Percentiles rank a stretch among this genome's conserved stretches.
Conservation (phyloP, 2,888 invertebrate genomes). For the Linyphia triangularis region DNA sequence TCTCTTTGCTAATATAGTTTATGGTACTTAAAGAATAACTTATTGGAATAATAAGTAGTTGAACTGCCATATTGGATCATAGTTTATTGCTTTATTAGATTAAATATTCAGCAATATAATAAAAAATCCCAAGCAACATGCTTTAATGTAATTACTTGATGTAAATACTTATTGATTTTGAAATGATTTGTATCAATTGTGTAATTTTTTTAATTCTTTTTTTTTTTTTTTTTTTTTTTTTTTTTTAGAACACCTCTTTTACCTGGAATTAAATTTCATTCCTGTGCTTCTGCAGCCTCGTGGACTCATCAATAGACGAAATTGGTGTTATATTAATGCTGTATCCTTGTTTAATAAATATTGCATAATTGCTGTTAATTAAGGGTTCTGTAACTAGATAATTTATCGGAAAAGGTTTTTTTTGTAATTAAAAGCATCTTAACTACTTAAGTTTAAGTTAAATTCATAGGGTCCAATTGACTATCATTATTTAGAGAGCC, state of each 20-base stretch:
- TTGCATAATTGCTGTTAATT: neutral
- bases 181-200: neutral
- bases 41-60: too few species aligned
- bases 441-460: neutral
- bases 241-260: slow-evolving; percentile 81
- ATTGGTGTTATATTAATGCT: slow-evolving; percentile 98
- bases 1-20: too few species aligned
- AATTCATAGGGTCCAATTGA: too few species aligned
- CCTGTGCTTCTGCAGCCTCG: slow-evolving; percentile 91
- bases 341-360: slow-evolving; percentile 77
- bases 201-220: neutral
- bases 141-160: too few species aligned
- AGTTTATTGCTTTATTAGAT: too few species aligned
- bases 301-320: slow-evolving; percentile 94
- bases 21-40: too few species aligned
- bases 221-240: neutral
- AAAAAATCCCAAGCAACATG: too few species aligned
- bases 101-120: too few species aligned
- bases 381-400: neutral
- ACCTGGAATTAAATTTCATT: slow-evolving; percentile 88
- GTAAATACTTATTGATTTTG: too few species aligned
- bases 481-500: too few species aligned
- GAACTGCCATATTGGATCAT: too few species aligned
- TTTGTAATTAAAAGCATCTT: neutral
- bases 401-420: neutral